phyloP scores from a whole-genome alignment of 2,113 vertebrate genomes.

The Oreochromis niloticus region DNA sequence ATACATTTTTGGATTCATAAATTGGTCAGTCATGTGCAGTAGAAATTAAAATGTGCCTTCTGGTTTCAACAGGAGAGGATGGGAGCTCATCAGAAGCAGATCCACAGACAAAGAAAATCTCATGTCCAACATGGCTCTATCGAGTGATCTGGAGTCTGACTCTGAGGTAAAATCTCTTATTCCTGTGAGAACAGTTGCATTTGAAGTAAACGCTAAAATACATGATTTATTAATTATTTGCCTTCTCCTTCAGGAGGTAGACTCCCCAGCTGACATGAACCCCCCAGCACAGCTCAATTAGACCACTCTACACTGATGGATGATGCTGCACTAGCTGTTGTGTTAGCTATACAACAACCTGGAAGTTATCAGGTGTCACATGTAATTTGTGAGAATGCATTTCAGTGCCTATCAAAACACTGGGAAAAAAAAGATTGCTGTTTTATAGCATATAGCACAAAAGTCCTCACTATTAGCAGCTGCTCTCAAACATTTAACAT shows the following conservation, averaged over 20 bases:
- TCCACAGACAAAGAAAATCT: slow-evolving; percentile 66
- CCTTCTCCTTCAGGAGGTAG: slow-evolving; percentile 33
- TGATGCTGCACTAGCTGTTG: background rate
- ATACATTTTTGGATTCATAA: background rate
- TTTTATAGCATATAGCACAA: background rate
- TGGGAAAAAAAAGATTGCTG: background rate
- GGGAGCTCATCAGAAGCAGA: background rate
- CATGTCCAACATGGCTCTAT: slow-evolving; percentile 62
- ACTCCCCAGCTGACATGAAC: slow-evolving; percentile 34
- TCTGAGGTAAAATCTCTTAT: slow-evolving; percentile 36
- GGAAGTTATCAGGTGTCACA: background rate
- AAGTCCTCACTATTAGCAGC: background rate
- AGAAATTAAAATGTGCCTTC: background rate
- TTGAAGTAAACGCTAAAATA: background rate
- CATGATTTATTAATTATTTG: background rate
- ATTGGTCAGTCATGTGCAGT: background rate
- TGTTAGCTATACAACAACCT: background rate
- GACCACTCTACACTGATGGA: background rate
- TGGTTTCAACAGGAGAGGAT: slow-evolving; percentile 27
- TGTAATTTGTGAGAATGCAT: background rate
- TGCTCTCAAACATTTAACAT: background rate
- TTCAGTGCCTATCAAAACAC: background rate
- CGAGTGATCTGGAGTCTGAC: slow-evolving; percentile 47
- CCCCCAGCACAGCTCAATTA: background rate
- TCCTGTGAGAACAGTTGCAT: background rate